Percentiles rank a stretch among this genome's conserved stretches.
Conservation (phyloP, 2,797 vertebrate genomes). For the Vespertilio murinus region DNA sequence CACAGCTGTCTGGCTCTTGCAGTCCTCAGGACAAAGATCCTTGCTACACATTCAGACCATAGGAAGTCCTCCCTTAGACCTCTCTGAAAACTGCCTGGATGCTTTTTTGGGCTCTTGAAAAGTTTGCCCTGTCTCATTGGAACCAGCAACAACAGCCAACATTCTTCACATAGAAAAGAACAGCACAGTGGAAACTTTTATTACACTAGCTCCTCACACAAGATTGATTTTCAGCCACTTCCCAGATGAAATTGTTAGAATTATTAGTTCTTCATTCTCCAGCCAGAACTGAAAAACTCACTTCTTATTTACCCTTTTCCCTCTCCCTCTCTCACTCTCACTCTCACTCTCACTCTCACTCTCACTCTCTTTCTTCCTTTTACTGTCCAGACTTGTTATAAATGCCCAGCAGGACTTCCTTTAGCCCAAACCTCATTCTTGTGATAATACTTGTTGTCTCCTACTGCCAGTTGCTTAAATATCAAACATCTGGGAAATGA, state of each 20-base stretch:
- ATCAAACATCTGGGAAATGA: not conserved
- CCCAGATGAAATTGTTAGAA: not conserved
- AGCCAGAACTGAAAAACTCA: not conserved
- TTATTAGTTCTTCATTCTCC: constrained; percentile 5
- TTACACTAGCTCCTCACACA: not conserved
- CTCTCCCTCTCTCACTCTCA: not conserved
- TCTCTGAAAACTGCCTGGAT: not conserved
- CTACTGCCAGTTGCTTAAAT: not conserved
- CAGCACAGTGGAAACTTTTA: not conserved
- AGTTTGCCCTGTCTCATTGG: not conserved
- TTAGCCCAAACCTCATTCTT: not conserved
- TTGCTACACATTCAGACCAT: not conserved
- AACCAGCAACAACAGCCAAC: not conserved
- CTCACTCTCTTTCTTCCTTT: not conserved
- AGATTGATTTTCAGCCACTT: constrained; percentile 50
- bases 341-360: not conserved
- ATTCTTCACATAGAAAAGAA: not conserved
- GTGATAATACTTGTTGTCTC: too few relatives aligned
- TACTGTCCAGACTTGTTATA: not conserved
- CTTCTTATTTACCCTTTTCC: not conserved
- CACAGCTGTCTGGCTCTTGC: not conserved
- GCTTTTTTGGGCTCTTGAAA: not conserved
- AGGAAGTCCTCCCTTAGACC: not conserved
- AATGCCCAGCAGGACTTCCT: not conserved
- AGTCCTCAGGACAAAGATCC: not conserved